Evolutionary conservation across 2,888 invertebrate genomes (phyloP).

Genomic region (Tridacna crocea): DNA sequence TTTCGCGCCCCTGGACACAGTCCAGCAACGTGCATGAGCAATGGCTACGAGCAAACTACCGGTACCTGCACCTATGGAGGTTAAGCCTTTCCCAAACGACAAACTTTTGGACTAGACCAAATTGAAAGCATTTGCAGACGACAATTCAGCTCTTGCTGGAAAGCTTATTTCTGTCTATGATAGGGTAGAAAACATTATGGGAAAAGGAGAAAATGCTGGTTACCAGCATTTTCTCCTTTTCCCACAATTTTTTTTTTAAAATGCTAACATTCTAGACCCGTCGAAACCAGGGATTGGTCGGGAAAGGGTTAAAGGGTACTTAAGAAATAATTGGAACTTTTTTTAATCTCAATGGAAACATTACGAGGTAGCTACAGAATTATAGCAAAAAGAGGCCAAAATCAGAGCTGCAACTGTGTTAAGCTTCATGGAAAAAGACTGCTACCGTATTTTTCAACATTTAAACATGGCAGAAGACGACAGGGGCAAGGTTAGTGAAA

Average conservation of each 20-base stretch:
- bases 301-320: not conserved
- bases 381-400: not conserved
- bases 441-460: conserved; percentile 1
- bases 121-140: too few species aligned
- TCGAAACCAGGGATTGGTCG: not conserved
- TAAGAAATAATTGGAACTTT: not conserved
- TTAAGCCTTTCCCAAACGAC: too few species aligned
- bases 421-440: not conserved
- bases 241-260: too few species aligned
- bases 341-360: not conserved
- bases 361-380: not conserved
- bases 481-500: not conserved
- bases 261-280: not conserved
- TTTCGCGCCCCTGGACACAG: not conserved
- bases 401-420: not conserved
- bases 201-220: too few species aligned
- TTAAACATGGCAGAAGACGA: not conserved
- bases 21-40: not conserved
- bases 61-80: not conserved
- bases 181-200: too few species aligned
- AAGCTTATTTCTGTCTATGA: too few species aligned
- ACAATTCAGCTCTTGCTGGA: too few species aligned
- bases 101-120: too few species aligned
- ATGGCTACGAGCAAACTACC: not conserved
- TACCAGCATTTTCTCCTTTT: too few species aligned